Evolutionary conservation across 1,140 invertebrate species (phyloP).

Genomic region (Scaptomyza pallida): DNA sequence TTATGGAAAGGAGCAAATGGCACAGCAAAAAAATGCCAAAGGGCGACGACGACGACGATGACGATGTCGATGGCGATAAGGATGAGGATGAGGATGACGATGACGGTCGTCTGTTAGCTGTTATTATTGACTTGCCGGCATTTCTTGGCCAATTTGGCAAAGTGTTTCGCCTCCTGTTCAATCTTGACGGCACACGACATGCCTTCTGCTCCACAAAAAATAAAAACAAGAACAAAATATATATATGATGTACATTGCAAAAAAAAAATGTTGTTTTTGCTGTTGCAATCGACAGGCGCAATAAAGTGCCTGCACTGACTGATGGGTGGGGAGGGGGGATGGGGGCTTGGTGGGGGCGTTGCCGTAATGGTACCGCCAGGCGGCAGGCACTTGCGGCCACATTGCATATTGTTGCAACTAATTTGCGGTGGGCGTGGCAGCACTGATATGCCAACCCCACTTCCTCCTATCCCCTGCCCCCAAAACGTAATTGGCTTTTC

Average conservation of each 20-base stretch:
- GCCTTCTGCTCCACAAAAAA: slow-evolving; percentile 32
- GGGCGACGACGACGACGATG: slow-evolving; percentile 26
- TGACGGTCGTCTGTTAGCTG: slow-evolving; percentile 38
- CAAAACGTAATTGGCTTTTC: slow-evolving; percentile 39
- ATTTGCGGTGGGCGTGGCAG: slow-evolving; percentile 50
- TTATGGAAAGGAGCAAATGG: slow-evolving; percentile 5
- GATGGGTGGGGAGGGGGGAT: not conserved
- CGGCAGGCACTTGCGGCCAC: slow-evolving; percentile 51
- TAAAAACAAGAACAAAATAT: slow-evolving; percentile 14
- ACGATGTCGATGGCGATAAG: slow-evolving; percentile 11
- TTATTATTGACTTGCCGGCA: slow-evolving; percentile 48
- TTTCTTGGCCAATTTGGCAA: slow-evolving; percentile 78
- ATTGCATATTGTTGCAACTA: slow-evolving; percentile 32
- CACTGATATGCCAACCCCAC: slow-evolving; percentile 26
- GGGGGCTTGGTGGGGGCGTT: not conserved
- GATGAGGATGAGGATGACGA: slow-evolving; percentile 22
- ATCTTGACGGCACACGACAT: slow-evolving; percentile 40
- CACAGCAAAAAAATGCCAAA: slow-evolving; percentile 24
- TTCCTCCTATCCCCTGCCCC: no score
- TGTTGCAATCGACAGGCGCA: slow-evolving; percentile 68
- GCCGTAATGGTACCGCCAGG: slow-evolving; percentile 49
- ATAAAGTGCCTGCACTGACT: slow-evolving; percentile 45
- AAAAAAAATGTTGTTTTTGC: slow-evolving; percentile 27
- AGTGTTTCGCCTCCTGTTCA: slow-evolving; percentile 61
- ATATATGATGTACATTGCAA: no score